Percentiles rank a stretch among this genome's conserved stretches.
These are phyloP conservation scores for Phoenicopterus ruber DNA, from an alignment of 2,113 vertebrate genomes.

Conservation along the genomic window DNA sequence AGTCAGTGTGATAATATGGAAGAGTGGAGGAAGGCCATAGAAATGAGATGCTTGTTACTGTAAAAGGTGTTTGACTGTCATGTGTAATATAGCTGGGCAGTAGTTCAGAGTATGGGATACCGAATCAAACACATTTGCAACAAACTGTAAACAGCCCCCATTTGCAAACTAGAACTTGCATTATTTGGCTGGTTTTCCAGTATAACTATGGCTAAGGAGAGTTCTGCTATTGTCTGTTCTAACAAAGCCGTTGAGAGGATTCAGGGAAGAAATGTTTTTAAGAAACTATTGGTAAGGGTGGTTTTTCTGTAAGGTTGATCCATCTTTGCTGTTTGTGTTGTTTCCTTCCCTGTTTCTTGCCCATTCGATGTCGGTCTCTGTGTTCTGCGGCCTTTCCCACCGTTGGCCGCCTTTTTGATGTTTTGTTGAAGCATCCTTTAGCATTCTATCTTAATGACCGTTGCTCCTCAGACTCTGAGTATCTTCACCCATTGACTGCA, in stretches of 20 bases:
- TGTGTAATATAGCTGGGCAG: neutral
- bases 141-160: neutral
- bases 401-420: no score
- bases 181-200: neutral
- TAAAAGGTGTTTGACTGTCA: neutral
- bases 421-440: neutral
- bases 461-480: neutral
- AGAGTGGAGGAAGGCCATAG: neutral
- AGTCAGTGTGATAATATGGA: neutral
- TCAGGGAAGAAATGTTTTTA: neutral
- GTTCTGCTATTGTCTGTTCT: neutral
- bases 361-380: accelerated
- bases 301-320: neutral
- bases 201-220: neutral
- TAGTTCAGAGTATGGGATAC: neutral
- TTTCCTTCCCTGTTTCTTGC: neutral
- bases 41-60: neutral
- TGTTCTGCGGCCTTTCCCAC: neutral
- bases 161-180: neutral
- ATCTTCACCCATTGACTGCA: neutral
- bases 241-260: neutral
- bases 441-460: neutral
- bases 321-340: neutral
- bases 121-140: neutral
- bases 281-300: neutral